Percentiles rank a stretch among this genome's conserved stretches.
Evolutionary conservation across 2,113 vertebrate genomes (phyloP).

Genomic region (Clupea harengus): DNA sequence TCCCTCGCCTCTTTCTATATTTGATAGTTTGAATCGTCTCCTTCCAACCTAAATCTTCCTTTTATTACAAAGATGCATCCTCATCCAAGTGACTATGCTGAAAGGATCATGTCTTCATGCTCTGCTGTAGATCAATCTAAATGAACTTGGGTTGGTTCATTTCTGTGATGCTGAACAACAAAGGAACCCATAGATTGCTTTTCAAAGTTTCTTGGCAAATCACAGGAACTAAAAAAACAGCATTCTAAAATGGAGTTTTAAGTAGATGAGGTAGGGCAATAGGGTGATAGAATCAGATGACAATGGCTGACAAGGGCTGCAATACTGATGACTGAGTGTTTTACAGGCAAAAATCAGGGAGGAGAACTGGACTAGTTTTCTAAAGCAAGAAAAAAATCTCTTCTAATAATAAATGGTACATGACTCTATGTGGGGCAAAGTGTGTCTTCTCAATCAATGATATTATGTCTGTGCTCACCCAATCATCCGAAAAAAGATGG

Average conservation of each 20-base stretch:
- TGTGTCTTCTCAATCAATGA: not conserved
- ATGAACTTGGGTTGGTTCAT: not conserved
- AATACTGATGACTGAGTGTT: not conserved
- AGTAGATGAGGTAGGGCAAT: no score
- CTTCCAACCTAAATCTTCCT: not conserved
- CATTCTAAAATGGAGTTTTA: no score
- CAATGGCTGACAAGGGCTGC: not conserved
- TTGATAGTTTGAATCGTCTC: not conserved
- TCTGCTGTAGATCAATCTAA: not conserved
- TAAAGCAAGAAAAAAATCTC: no score
- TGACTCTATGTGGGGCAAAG: not conserved
- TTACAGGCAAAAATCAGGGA: not conserved
- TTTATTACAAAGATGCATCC: not conserved
- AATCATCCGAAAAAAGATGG: not conserved
- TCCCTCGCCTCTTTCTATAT: conserved; percentile 25
- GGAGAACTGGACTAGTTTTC: no score
- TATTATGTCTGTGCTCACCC: not conserved
- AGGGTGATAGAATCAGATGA: no score
- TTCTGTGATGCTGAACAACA: not conserved
- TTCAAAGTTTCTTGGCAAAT: not conserved
- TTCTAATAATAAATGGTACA: not conserved
- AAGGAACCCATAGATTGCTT: not conserved
- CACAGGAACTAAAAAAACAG: no score
- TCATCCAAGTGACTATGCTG: not conserved
- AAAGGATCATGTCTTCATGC: not conserved